These are phyloP conservation scores for Meda fulgida DNA, from an alignment of 2,797 vertebrate species.

Conservation along the genomic window DNA sequence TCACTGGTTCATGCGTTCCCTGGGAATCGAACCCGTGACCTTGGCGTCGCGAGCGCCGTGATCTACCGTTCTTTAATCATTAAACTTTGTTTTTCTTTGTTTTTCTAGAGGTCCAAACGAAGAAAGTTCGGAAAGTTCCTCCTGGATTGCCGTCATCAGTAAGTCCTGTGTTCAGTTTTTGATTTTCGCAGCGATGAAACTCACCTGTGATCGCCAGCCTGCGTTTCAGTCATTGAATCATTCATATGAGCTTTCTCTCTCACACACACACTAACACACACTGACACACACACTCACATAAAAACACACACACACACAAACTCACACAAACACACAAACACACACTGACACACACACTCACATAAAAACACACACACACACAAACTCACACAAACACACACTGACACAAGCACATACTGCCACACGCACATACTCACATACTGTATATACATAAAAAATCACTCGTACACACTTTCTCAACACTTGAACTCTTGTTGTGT, in stretches of 20 bases:
- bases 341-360: too few relatives aligned
- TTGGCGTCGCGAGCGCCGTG: not conserved
- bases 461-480: too few relatives aligned
- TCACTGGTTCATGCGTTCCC: not conserved
- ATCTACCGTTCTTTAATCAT: not conserved
- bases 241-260: not conserved
- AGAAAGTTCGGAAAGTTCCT: slow-evolving; percentile 97
- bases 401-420: too few relatives aligned
- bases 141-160: slow-evolving; percentile 96
- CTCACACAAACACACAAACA: too few relatives aligned
- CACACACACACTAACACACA: too few relatives aligned
- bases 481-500: not conserved
- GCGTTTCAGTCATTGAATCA: not conserved
- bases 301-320: too few relatives aligned
- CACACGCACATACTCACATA: too few relatives aligned
- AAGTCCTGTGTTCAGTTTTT: slow-evolving; percentile 75
- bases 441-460: too few relatives aligned
- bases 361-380: too few relatives aligned
- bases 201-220: not conserved
- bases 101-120: slow-evolving; percentile 88
- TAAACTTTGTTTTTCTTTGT: slow-evolving; percentile 51
- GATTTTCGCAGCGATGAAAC: not conserved
- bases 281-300: too few relatives aligned
- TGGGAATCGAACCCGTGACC: not conserved
- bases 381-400: too few relatives aligned